Evolutionary conservation across 2,113 vertebrate genomes (phyloP).

Genomic region (Ptilonorhynchus violaceus): DNA sequence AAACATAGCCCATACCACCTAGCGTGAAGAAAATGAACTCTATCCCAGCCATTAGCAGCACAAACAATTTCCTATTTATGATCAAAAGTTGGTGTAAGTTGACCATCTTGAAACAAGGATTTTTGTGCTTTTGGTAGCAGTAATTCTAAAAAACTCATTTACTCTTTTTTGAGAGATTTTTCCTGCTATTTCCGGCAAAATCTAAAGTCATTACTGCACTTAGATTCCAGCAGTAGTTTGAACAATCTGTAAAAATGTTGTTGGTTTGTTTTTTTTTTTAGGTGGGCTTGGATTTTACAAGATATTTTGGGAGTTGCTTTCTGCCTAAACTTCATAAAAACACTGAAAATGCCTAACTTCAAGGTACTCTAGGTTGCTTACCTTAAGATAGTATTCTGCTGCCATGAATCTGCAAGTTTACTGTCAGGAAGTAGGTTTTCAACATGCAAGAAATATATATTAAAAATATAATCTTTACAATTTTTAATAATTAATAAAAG

Average conservation of each 20-base stretch:
- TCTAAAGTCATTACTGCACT: not conserved
- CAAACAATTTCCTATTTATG: not conserved
- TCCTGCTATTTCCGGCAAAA: not conserved
- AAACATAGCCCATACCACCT: not conserved
- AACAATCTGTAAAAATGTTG: not conserved
- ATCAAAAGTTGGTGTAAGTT: not conserved
- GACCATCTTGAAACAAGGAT: not conserved
- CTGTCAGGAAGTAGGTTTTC: not conserved
- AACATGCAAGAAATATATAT: not conserved
- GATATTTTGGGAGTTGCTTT: constrained; percentile 92
- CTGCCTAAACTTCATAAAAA: constrained; percentile 95
- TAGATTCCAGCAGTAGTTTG: not conserved
- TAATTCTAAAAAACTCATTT: not conserved
- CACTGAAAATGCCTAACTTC: constrained; percentile 90
- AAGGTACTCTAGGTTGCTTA: constrained; percentile 80
- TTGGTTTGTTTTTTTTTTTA: constrained; percentile 53
- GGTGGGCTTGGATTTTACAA: constrained; percentile 97
- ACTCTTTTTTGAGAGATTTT: not conserved
- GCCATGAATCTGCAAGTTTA: not conserved
- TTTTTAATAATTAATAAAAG: not conserved
- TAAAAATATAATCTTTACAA: not conserved
- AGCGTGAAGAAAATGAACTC: not conserved
- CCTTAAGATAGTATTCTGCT: not conserved
- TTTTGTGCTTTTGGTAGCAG: not conserved
- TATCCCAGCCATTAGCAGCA: not conserved